A percentile compares a stretch with the other conserved stretches of the same genome.
Evolutionary conservation across 2,797 vertebrate species (phyloP).

Genomic region (Galagoides demidoff): DNA sequence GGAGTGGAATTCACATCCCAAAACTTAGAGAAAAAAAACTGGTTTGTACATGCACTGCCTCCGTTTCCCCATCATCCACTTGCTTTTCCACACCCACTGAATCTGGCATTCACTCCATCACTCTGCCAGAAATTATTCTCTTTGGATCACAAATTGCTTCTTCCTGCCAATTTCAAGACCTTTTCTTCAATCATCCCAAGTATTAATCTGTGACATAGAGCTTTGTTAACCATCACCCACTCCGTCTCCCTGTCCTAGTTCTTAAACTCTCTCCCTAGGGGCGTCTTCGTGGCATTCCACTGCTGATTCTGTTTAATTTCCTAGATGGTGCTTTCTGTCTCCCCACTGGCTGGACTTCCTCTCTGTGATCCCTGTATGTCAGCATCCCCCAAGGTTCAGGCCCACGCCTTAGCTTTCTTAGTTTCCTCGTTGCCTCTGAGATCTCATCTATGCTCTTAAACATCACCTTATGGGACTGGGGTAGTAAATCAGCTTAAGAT

Average conservation of each 20-base stretch:
- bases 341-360: background rate
- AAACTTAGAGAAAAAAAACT: background rate
- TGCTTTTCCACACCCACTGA: conserved; percentile 7
- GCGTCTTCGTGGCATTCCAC: background rate
- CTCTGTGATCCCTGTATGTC: too few relatives aligned
- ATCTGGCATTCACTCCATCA: background rate
- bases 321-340: background rate
- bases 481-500: background rate
- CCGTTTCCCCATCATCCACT: background rate
- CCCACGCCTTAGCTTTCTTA: background rate
- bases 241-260: background rate
- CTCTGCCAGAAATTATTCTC: conserved; percentile 13
- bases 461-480: accelerated
- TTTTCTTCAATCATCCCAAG: background rate
- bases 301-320: background rate
- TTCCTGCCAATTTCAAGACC: background rate
- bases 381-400: background rate
- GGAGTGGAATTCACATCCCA: background rate
- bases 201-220: background rate
- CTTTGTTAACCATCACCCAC: background rate
- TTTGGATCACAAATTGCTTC: conserved; percentile 9
- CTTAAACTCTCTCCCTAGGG: background rate
- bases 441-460: background rate
- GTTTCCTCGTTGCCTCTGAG: background rate
- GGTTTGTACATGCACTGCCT: background rate